Conservation (phyloP, 2,888 invertebrate genomes). For the Ditula angustiorana region DNA sequence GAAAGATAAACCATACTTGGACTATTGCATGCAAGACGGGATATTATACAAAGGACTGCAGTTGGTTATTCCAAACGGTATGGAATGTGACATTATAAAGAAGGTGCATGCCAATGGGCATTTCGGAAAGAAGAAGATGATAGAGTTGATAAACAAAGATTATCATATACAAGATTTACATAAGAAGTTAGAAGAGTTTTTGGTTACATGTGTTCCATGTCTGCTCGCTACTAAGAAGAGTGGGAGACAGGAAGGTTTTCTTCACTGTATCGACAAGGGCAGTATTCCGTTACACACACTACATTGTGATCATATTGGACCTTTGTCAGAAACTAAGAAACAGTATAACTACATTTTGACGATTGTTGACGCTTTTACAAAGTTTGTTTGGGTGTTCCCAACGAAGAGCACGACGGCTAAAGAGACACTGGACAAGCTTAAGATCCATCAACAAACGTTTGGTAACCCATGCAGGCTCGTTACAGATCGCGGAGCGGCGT, state of each 20-base stretch:
- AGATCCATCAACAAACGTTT: neutral
- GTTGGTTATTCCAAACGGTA: neutral
- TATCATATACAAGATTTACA: constrained; percentile 1
- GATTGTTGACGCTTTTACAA: constrained; percentile 51
- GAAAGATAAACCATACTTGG: constrained; percentile 37
- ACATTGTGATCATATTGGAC: constrained; percentile 56
- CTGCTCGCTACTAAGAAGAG: neutral
- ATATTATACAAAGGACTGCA: neutral
- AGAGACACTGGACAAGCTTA: neutral
- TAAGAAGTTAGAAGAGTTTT: neutral
- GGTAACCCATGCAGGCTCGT: neutral
- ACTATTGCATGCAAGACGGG: constrained; percentile 35
- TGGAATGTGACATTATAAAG: neutral
- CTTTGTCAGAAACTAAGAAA: constrained; percentile 47
- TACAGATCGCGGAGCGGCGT: neutral
- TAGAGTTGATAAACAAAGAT: neutral
- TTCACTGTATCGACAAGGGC: constrained; percentile 51
- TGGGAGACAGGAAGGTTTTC: constrained; percentile 48
- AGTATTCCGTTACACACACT: constrained; percentile 48
- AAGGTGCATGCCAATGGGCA: neutral
- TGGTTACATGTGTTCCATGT: constrained; percentile 1
- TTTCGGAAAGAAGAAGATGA: constrained; percentile 15
- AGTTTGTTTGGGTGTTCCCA: constrained; percentile 52
- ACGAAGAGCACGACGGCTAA: constrained; percentile 41
- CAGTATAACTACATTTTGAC: constrained; percentile 50